Evolutionary conservation across 2,113 vertebrate genomes (phyloP).

Genomic region (Salvator merianae): DNA sequence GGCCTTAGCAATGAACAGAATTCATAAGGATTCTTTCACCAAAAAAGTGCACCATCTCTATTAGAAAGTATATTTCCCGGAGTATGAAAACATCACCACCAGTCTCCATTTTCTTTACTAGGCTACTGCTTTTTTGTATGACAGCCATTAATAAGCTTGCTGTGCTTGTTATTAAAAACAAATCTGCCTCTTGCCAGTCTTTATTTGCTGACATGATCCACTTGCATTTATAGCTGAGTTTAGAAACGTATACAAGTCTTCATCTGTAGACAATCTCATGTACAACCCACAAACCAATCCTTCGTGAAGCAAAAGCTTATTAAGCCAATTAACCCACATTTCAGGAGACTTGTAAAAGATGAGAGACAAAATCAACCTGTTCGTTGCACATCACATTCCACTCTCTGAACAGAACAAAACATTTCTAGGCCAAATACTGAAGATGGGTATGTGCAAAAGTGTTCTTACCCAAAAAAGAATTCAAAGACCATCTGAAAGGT

Average conservation of each 20-base stretch:
- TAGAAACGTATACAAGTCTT: background rate
- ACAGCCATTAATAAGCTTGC: no score
- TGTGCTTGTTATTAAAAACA: background rate
- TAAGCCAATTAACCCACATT: background rate
- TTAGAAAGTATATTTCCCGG: no score
- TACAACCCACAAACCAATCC: background rate
- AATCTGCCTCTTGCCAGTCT: background rate
- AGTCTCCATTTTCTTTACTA: no score
- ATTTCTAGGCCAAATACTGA: background rate
- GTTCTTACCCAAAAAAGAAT: background rate
- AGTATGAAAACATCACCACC: no score
- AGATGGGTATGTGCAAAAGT: background rate
- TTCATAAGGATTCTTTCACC: no score
- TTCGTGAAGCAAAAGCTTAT: constrained; percentile 1
- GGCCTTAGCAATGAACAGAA: no score
- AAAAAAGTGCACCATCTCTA: no score
- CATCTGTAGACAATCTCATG: background rate
- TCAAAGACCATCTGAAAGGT: background rate
- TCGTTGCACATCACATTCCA: background rate
- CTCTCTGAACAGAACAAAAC: background rate
- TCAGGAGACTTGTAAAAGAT: background rate
- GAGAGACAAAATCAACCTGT: background rate
- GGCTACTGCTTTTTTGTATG: no score
- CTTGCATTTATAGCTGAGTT: background rate
- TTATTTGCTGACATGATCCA: background rate